Evolutionary conservation across 2,797 vertebrate genomes (phyloP), one percentile per base, ranked within the genome.

Genomic region (Sebastolobus alascanus): DNA sequence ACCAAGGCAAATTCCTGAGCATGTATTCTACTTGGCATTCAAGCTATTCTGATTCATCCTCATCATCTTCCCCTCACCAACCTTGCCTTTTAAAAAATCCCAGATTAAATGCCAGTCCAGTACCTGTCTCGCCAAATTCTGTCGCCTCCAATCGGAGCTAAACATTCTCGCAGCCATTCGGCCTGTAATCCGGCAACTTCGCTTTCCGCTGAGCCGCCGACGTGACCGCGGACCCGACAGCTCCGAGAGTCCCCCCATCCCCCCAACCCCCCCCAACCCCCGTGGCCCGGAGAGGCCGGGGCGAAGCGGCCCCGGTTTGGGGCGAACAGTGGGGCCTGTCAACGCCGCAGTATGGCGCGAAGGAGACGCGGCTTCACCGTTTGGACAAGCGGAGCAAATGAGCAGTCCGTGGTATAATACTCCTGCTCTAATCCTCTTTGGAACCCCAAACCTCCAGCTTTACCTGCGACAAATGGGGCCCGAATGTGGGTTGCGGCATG

Each of bases 341-440:
- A 91, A 67, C 60, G 22, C 72, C 65, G 25, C 82, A 80, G 82
- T 86, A 75, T 81, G 79, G n/a, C 70, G 71, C 84, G 55, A 52
- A 29, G 0, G 40, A 67, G 76, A 79, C 72, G 75, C 38, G 52
- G 88, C 77, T 75, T 78, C 82, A 70, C 59, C 73, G 81, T 80
- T 85, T 72, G 80, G 88, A 89, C 87, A 89, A 84, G 84, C 72
- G 27, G 46, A 77, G 79, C 74, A 83, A 89, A 90, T 80, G 64
- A 86, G 80, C 77, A 79, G 58, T 76, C 38, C 72, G 29, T 25
- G 20, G 73, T 66, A 70, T 63, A 81, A 80, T 64, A 77, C 70
- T 55, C 46, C 27, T 52, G 12, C 43, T 64, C 66, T 87, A 89
- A 91, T 90, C 87, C 80, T 84, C 72, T 90, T 68, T 80, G 46